Conservation (phyloP, 2,797 vertebrate genomes). For the Pantherophis vulpinus region DNA sequence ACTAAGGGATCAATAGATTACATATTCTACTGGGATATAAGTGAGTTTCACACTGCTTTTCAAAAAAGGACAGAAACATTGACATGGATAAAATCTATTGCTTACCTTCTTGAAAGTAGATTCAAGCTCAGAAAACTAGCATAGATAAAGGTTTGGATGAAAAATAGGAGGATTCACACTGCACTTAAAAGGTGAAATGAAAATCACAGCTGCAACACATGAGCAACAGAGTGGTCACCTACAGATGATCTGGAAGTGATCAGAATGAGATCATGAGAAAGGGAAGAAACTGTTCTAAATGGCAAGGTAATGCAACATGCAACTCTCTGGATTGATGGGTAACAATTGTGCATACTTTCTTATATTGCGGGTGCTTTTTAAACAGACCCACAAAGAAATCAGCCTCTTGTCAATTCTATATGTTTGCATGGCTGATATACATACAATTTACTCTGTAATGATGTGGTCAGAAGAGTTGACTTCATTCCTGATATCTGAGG, state of each 20-base stretch:
- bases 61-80: not conserved
- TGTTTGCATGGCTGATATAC: not conserved
- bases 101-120: not conserved
- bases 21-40: not conserved
- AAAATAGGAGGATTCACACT: not conserved
- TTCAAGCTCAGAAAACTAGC: not conserved
- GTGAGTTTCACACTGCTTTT: not conserved
- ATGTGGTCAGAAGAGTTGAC: not conserved
- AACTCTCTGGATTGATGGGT: too few species aligned
- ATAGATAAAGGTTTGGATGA: not conserved
- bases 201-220: conserved; percentile 6
- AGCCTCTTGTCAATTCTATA: not conserved
- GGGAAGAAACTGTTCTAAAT: not conserved
- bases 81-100: not conserved
- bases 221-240: not conserved
- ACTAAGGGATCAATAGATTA: not conserved
- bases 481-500: not conserved
- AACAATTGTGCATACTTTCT: not conserved
- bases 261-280: not conserved
- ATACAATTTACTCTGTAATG: not conserved
- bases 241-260: conserved; percentile 12
- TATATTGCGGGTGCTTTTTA: not conserved
- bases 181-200: conserved; percentile 1
- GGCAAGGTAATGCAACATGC: not conserved
- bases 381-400: not conserved